phyloP scores from a whole-genome alignment of 2,888 invertebrate genomes.

The Phytoseiulus persimilis region DNA sequence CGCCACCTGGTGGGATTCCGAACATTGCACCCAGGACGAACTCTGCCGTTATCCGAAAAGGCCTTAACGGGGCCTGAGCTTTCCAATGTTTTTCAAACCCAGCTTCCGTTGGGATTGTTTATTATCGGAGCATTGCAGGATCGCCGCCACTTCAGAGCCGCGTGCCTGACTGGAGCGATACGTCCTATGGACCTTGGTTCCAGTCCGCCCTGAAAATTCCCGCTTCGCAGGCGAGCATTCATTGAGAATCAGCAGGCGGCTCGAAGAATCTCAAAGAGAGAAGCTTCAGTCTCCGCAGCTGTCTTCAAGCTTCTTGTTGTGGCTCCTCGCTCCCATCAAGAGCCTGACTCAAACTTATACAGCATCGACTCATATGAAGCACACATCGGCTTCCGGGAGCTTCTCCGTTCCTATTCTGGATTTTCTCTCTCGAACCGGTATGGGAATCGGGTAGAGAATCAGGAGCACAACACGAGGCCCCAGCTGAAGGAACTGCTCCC shows the following conservation, averaged over 20 bases:
- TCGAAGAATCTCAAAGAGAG: neutral
- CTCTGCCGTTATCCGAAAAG: too few species aligned
- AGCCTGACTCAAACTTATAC: neutral
- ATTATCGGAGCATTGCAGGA: neutral
- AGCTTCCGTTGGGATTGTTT: neutral
- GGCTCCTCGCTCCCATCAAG: neutral
- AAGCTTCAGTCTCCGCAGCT: neutral
- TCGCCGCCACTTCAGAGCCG: neutral
- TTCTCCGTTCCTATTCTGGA: neutral
- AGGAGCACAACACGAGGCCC: too few species aligned
- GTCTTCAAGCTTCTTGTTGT: neutral
- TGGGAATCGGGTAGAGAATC: neutral
- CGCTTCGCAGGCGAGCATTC: neutral
- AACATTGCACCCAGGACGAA: too few species aligned
- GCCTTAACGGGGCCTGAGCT: too few species aligned
- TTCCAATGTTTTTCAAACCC: neutral
- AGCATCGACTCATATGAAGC: neutral
- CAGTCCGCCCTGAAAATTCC: neutral
- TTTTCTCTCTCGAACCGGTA: neutral
- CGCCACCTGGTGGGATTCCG: too few species aligned
- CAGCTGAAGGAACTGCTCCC: too few species aligned
- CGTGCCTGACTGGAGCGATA: neutral
- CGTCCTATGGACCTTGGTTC: neutral
- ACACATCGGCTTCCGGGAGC: neutral
- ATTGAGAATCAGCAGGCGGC: neutral